These are phyloP conservation scores for Creontiades dilutus DNA, from an alignment of 2,888 invertebrate genomes.

Conservation along the genomic window DNA sequence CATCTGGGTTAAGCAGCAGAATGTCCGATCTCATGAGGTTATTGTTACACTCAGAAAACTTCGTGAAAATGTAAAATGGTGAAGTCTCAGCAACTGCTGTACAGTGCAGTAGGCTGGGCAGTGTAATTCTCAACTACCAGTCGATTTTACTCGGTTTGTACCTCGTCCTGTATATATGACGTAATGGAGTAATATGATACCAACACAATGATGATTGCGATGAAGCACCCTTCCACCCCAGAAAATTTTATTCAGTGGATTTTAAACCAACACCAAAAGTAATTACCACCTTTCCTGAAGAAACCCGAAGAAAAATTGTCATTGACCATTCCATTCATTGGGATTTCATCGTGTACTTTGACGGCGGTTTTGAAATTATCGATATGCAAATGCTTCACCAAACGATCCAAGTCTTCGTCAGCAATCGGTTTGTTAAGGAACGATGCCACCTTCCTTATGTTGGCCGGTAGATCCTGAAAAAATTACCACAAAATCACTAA, in stretches of 20 bases:
- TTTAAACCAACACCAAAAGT: not conserved
- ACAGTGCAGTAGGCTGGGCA: too few species aligned
- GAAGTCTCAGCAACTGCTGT: too few species aligned
- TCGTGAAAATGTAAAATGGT: too few species aligned
- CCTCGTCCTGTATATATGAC: too few species aligned
- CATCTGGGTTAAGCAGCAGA: too few species aligned
- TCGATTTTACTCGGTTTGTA: too few species aligned
- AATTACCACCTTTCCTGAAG: conserved; percentile 80
- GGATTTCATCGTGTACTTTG: conserved; percentile 86
- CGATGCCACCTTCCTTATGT: conserved; percentile 82
- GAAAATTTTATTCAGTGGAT: too few species aligned
- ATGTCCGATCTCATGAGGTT: too few species aligned
- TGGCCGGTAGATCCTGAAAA: conserved; percentile 82
- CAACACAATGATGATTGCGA: not conserved
- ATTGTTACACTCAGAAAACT: too few species aligned
- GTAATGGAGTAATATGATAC: too few species aligned
- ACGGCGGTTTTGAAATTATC: conserved; percentile 90
- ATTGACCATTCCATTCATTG: conserved; percentile 81
- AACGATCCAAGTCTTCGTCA: conserved; percentile 81
- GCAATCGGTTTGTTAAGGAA: conserved; percentile 83
- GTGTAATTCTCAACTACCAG: too few species aligned
- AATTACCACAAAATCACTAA: not conserved
- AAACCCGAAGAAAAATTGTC: conserved; percentile 81
- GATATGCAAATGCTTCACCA: conserved; percentile 88
- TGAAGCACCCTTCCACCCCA: not conserved